Evolutionary conservation across 2,797 vertebrate genomes (phyloP), one percentile per base, ranked within the genome.

Genomic region (Buceros bicornis): DNA sequence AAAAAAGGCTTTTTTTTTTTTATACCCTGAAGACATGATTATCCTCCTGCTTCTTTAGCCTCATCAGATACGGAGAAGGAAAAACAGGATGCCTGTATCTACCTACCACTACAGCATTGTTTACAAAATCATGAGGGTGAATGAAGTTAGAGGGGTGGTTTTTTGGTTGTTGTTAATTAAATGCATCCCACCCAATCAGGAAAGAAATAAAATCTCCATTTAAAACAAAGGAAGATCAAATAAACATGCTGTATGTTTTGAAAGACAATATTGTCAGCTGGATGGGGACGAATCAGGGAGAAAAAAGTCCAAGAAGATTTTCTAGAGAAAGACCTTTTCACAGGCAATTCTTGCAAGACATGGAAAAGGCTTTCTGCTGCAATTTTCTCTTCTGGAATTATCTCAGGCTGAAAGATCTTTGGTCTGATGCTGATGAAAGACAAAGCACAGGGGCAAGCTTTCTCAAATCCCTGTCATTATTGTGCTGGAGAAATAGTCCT

Each of bases 361-460:
- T 60, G 21, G 43, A 89, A 93, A 93, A 87, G 61, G 25, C 71
- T 89, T 93, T 93, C 73, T 92, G 62, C 51, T 89, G 87, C 70
- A 73, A 80, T 97, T 87, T 95, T 93, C 78, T 77, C 64, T 93
- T 94, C 84, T 94, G 73, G 77, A 96, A 84, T 93, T 91, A 92
- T 89, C 79, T 60, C 58, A 79, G 54, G 17, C 58, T 82, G 74
- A 87, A 93, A 89, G 65, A 90, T 29, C 42, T 93, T 83, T 82
- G 56, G 65, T 72, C 76, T 88, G 42, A 28, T 57, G 19, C 48
- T 94, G 90, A 92, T 96, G 85, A 95, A 95, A 95, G 79, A 77
- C 57, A 70, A 83, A 91, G 60, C 13, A 71, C 48, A 92, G 73
- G 35, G 74, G 26, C 85, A 84, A 93, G 54, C 40, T 86, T 95